Evolutionary conservation across 2,888 invertebrate genomes (phyloP).

Genomic region (Rhodophaea formosa): DNA sequence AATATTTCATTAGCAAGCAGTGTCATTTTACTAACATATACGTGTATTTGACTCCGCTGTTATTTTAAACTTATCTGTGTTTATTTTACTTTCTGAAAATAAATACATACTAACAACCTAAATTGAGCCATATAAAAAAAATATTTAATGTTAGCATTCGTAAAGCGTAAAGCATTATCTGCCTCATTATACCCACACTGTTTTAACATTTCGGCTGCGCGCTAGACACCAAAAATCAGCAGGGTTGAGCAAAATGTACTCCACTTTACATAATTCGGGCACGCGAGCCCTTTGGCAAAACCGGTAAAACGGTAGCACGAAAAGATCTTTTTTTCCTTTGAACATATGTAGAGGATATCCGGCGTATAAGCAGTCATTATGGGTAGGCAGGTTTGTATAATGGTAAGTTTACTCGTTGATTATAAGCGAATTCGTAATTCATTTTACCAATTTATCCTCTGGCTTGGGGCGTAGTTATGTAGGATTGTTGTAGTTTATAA

Average conservation of each 20-base stretch:
- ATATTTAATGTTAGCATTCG: not conserved
- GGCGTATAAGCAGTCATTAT: constrained; percentile 67
- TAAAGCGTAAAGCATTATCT: constrained; percentile 1
- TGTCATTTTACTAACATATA: too few species aligned
- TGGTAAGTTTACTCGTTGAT: not conserved
- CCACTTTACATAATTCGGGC: constrained; percentile 56
- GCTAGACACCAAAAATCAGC: constrained; percentile 8
- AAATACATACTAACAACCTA: not conserved
- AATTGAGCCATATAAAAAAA: not conserved
- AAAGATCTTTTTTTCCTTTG: constrained; percentile 57
- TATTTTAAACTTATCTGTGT: too few species aligned
- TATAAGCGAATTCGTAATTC: not conserved
- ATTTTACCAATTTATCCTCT: not conserved
- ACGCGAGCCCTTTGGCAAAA: constrained; percentile 57
- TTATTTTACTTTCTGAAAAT: too few species aligned
- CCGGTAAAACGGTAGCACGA: constrained; percentile 62
- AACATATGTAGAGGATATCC: constrained; percentile 75
- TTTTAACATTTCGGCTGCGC: constrained; percentile 7
- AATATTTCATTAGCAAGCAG: too few species aligned
- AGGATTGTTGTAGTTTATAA: too few species aligned
- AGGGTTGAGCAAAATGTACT: not conserved
- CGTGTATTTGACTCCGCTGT: too few species aligned
- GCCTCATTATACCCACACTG: constrained; percentile 5
- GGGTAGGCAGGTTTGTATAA: constrained; percentile 26
- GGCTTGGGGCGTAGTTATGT: not conserved